Percentiles rank a stretch among this genome's conserved stretches.
Conservation (phyloP, 1,140 invertebrate species). For the Drosophila repletoides region DNA sequence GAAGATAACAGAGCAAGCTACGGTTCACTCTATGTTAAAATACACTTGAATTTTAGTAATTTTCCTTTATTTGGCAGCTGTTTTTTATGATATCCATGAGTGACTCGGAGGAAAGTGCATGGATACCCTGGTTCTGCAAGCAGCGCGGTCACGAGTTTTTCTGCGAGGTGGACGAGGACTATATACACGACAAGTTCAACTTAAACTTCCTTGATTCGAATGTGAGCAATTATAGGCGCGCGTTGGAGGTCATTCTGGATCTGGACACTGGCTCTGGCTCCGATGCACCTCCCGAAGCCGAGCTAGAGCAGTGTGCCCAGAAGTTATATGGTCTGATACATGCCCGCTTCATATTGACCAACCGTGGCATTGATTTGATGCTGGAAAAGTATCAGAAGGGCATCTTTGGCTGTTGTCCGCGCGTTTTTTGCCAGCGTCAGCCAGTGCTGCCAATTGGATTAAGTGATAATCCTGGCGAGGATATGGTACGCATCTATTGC, state of each 20-base stretch:
- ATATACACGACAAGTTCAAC: slow-evolving; percentile 71
- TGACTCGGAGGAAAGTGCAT: slow-evolving; percentile 59
- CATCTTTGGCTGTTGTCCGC: slow-evolving; percentile 98
- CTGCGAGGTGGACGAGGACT: slow-evolving; percentile 64
- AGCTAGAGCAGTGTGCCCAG: slow-evolving; percentile 99
- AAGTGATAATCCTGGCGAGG: slow-evolving; percentile 98
- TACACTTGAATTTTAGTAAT: too few relatives aligned
- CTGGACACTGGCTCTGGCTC: slow-evolving; percentile 93
- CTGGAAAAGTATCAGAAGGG: slow-evolving; percentile 99
- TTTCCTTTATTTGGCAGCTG: background rate
- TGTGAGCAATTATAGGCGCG: slow-evolving; percentile 62
- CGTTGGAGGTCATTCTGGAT: slow-evolving; percentile 62
- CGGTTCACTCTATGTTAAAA: too few relatives aligned
- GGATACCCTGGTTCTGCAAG: slow-evolving; percentile 70
- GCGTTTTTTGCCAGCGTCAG: slow-evolving; percentile 98
- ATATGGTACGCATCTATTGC: slow-evolving; percentile 99
- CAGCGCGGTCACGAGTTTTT: slow-evolving; percentile 73
- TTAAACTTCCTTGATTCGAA: slow-evolving; percentile 61
- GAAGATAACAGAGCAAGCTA: background rate
- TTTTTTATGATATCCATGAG: slow-evolving; percentile 34
- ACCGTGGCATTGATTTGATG: slow-evolving; percentile 99
- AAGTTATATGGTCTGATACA: slow-evolving; percentile 99
- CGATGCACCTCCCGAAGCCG: slow-evolving; percentile 97
- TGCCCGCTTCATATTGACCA: slow-evolving; percentile 99
- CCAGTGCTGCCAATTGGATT: slow-evolving; percentile 96